These are phyloP conservation scores for Epizoanthus stellaris DNA, from an alignment of 92 coral and sea anemone genomes.

Conservation along the genomic window DNA sequence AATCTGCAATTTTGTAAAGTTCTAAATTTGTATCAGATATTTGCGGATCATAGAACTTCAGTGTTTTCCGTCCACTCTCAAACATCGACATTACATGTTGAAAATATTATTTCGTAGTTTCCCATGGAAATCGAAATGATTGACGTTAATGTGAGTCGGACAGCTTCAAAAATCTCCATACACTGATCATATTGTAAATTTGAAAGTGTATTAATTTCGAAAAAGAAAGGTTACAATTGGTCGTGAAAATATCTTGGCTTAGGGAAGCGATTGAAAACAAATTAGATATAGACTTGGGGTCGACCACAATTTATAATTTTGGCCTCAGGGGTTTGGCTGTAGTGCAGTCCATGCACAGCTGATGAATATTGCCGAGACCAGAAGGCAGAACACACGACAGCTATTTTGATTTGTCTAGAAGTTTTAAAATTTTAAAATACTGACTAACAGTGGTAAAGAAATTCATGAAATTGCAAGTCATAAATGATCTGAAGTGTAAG, in stretches of 20 bases:
- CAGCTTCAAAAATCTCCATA: no score
- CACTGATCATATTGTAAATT: slow-evolving; percentile 3
- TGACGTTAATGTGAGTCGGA: neutral
- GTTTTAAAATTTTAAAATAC: no score
- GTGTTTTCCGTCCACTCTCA: no score
- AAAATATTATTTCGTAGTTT: neutral
- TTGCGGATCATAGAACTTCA: no score
- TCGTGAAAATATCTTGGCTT: neutral
- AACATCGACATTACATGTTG: no score
- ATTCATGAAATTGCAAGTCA: neutral
- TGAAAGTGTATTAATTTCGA: neutral
- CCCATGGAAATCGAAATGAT: neutral
- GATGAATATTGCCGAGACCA: neutral
- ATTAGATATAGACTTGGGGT: neutral
- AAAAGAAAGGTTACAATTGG: neutral
- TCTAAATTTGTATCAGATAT: no score
- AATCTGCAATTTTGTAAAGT: no score
- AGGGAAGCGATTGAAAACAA: neutral
- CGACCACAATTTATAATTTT: neutral
- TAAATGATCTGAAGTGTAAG: neutral
- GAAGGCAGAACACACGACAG: neutral
- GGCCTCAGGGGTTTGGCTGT: neutral
- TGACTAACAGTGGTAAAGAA: neutral
- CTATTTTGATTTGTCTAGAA: neutral
- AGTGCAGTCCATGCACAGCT: neutral